phyloP scores from a whole-genome alignment of 1,140 invertebrate species.

The Leptinotarsa texana region DNA sequence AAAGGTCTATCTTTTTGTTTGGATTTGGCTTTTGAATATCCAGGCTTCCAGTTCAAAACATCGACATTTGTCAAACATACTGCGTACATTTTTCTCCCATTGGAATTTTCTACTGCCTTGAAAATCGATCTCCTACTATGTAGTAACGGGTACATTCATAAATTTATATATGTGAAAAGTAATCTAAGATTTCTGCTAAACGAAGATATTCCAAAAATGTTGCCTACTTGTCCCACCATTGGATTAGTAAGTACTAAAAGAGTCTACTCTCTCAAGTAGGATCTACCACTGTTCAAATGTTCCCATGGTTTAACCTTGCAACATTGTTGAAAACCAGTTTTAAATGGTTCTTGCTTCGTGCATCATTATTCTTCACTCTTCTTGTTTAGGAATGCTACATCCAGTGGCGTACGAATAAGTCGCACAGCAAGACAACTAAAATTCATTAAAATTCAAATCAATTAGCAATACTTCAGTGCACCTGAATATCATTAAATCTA shows the following conservation, averaged over 20 bases:
- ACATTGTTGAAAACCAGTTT: conserved; percentile 21
- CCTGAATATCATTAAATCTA: neutral
- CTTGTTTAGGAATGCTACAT: conserved; percentile 3
- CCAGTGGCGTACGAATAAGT: conserved; percentile 1
- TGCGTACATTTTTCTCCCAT: too few species aligned
- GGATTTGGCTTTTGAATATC: too few species aligned
- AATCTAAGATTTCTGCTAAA: neutral
- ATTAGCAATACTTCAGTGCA: neutral
- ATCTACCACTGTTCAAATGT: neutral
- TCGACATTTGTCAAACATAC: too few species aligned
- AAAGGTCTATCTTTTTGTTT: too few species aligned
- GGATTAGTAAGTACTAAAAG: neutral
- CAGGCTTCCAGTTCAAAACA: too few species aligned
- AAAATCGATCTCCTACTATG: too few species aligned
- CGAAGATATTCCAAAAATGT: neutral
- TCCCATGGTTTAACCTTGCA: conserved; percentile 19
- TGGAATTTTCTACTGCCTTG: too few species aligned
- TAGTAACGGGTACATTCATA: too few species aligned
- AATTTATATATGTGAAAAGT: too few species aligned
- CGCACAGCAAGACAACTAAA: neutral
- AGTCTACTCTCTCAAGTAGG: neutral
- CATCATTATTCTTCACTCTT: conserved; percentile 7
- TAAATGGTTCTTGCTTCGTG: neutral
- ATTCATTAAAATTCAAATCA: neutral
- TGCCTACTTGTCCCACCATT: neutral